Base-by-base conservation (phyloP, 2,888 invertebrate genomes). In the Dryadula phaetusa region DNA sequence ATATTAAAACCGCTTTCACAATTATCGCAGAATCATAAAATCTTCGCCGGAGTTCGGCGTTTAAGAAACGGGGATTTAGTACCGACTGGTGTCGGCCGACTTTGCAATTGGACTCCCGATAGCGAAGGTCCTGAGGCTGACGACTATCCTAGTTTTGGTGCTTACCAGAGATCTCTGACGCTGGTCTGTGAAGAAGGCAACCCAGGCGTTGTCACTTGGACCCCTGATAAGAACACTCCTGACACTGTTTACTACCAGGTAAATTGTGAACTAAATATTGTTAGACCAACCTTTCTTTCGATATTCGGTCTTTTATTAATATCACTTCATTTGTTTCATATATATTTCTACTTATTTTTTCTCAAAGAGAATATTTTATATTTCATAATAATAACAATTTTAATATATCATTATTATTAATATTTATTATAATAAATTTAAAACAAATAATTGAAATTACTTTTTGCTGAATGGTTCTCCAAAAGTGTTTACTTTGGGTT, bases 221-320 rank as follows among this genome's bases (percentile, higher is more conserved):
- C 95, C 0, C 98, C 98, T 0, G 97, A 98, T 83, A 88, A 93
- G 66, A 94, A 96, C 75, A 98, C 98, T 0, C 98, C 98, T 0
- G 96, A 98, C 82, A 96, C 97, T 7, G 97, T 98, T 44, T 98
- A 98, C 84, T 98, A 98, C 85, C 98, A 97, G 94, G 97, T 97
- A 84, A 75, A 3, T 60, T 18, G 18, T 18, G 20, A 28, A 0
- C 7, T 12, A 1, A 2, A 37, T 34, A 0, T 49, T 16, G 32
- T 32, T n/a, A n/a, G 8, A 16, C 10, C 8, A 28, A 10, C 4
- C 10, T 3, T 32, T 16, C 16, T 28, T 28, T 25, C n/a, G 10
- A 8, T 8, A 25, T 28, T 28, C 4, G 25, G 25, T n/a, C 49
- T 28, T 25, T 28, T 49, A 2, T 16, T 16, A 44, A n/a, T 49